Evolutionary conservation across 1,140 invertebrate species (phyloP).

Genomic region (Brachionus sp.): DNA sequence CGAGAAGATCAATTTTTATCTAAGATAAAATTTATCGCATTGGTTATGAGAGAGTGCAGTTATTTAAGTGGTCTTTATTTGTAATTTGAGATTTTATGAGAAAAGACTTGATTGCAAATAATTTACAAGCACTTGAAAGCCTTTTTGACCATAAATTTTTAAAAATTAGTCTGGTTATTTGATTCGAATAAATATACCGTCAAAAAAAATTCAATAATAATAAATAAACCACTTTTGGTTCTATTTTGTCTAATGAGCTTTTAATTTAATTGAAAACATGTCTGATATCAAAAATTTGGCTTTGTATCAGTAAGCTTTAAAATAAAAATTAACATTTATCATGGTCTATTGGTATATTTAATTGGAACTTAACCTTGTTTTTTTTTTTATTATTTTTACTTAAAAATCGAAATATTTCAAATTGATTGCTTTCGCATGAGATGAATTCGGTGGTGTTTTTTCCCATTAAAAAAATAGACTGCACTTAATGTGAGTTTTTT

Average conservation of each 20-base stretch:
- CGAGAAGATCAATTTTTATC: slow-evolving; percentile 22
- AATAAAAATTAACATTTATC: background rate
- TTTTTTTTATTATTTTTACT: background rate
- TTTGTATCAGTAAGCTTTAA: background rate
- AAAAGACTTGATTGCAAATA: slow-evolving; percentile 8
- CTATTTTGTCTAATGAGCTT: background rate
- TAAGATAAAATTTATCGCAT: background rate
- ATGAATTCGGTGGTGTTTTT: background rate
- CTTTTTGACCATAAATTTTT: background rate
- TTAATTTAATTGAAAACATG: slow-evolving; percentile 3
- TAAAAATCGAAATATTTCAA: background rate
- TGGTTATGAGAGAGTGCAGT: background rate
- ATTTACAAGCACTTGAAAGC: slow-evolving; percentile 21
- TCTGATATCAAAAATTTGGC: background rate
- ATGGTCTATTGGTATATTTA: slow-evolving; percentile 6
- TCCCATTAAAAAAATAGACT: background rate
- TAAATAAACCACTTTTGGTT: background rate
- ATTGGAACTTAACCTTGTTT: slow-evolving; percentile 25
- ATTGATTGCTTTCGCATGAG: slow-evolving; percentile 29
- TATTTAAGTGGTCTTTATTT: background rate
- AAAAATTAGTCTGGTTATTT: slow-evolving; percentile 36
- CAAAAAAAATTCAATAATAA: background rate
- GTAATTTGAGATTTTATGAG: background rate
- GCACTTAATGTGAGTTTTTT: background rate
- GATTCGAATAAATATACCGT: slow-evolving; percentile 2